Evolutionary conservation across 2,113 vertebrate species (phyloP), one percentile per base, ranked within the genome.

Genomic region (Hypanus sabinus): DNA sequence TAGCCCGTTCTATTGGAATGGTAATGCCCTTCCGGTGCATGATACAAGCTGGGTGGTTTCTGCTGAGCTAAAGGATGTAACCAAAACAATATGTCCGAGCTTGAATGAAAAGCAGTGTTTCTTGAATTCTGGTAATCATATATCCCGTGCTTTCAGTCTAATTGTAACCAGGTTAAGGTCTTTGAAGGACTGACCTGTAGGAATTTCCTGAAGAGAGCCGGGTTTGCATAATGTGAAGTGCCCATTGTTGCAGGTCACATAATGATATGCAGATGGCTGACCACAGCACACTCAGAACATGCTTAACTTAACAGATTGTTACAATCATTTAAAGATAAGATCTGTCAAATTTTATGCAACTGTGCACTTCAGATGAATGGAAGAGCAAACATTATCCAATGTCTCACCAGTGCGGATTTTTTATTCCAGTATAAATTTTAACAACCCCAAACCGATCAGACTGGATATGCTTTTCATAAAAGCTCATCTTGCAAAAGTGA

Each of bases 141-240:
- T 55, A 85, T 38, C 83, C 83, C 55, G 27, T 57, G 55, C 81
- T 85, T 24, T 85, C 81, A 55, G 83, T 87, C 27, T 87, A 87
- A 87, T 87, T 60, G 46, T 87, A 87, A 87, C 46, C 83, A 87
- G 83, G 55, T 60, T 60, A 57, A 30, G 20, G 83, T 57, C 46
- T 57, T 81, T 87, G 33, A 79, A 33, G n/a, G 76, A 79, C 33
- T 79, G 76, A 79, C 76, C 76, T 79, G 76, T 36, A 79, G 76
- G 76, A 36, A 79, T 79, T 79, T 79, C 76, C 76, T 79, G 76
- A 79, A 79, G 33, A 79, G 4, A 76, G n/a, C 36, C 14, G n/a
- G 33, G 76, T 18, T 79, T 79, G 76, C 76, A 79, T 33, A 33
- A 36, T 79, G 76, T 79, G 33, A 79, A 79, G 30, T 79, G 11